Evolutionary conservation across 2,797 vertebrate species (phyloP), one percentile per base, ranked within the genome.

Genomic region (Myiothlypis coronata): DNA sequence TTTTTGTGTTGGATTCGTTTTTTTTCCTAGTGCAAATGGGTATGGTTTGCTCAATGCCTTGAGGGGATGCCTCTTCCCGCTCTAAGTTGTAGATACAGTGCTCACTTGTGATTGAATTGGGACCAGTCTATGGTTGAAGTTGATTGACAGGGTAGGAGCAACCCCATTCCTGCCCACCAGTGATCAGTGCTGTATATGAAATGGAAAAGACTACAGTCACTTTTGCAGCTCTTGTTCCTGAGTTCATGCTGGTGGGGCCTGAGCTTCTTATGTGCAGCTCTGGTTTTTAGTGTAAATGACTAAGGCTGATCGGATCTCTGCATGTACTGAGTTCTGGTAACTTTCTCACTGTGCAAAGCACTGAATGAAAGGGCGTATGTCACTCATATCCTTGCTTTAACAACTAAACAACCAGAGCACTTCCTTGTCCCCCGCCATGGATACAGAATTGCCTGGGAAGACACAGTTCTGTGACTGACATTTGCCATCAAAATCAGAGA

Each of bases 11-110:
- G 2, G 9, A 4, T 18, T 70, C 28, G 7, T 0, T 3, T n/a
- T 90, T 64, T 43, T 41, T 12, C 2, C 44, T 68, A 28, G n/a
- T 81, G 50, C 34, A 77, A 60, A 52, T 60, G 75, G 23, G 6
- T 22, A 27, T 47, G 39, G 14, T 50, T 89, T 95, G 32, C 39
- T 96, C 50, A 8, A 28, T n/a, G 50, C 69, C 43, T 34, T 44
- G 47, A 80, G 65, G 52, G 32, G 28, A 76, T 92, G 43, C 32
- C 39, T 91, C n/a, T 95, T 94, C 67, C 5, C 4, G 19, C 60
- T 77, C 28, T 39, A 27, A 83, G 37, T 16, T 83, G 50, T 53
- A 57, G 46, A 11, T 69, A 11, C 1, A 8, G 11, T 56, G 23
- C 75, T 78, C 74, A 61, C 55, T 89, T 72, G 52, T 32, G 55